These are phyloP conservation scores for Hydropsyche tenuis DNA, from an alignment of 1,140 invertebrate species.

Conservation along the genomic window DNA sequence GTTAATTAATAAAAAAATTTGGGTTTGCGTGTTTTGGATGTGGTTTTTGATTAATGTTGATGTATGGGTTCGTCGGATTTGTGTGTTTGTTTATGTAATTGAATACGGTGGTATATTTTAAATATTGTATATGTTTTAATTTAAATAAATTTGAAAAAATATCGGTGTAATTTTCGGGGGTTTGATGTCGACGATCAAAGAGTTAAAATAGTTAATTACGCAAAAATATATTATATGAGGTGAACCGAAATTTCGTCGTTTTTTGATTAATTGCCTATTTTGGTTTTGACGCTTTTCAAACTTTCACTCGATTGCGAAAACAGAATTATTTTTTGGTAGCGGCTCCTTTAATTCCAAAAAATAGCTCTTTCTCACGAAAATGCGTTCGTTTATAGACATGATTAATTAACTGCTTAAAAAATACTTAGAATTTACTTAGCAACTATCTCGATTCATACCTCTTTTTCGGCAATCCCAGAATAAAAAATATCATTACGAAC, in stretches of 20 bases:
- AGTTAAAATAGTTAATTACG: slow-evolving; percentile 29
- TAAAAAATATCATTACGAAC: too few species aligned
- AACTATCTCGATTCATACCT: too few species aligned
- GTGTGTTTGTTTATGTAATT: background rate
- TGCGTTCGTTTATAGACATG: too few species aligned
- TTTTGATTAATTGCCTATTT: slow-evolving; percentile 35
- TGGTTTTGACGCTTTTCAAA: slow-evolving; percentile 37
- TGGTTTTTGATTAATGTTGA: too few species aligned
- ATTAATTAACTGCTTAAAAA: too few species aligned
- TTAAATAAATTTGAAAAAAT: too few species aligned
- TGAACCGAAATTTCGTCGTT: slow-evolving; percentile 25
- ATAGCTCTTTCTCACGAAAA: background rate
- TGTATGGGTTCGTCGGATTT: too few species aligned
- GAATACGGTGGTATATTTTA: background rate
- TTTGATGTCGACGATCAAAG: background rate
- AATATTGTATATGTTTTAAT: too few species aligned
- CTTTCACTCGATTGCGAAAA: slow-evolving; percentile 28
- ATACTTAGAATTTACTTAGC: too few species aligned
- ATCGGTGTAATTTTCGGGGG: too few species aligned
- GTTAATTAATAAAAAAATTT: background rate
- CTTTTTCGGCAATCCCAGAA: too few species aligned
- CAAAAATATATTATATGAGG: slow-evolving; percentile 26
- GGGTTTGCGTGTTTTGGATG: too few species aligned
- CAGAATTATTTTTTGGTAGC: slow-evolving; percentile 15
- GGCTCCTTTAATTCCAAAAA: slow-evolving; percentile 9